These are phyloP conservation scores for Argopecten irradians DNA, from an alignment of 1,140 invertebrate species.

Conservation along the genomic window DNA sequence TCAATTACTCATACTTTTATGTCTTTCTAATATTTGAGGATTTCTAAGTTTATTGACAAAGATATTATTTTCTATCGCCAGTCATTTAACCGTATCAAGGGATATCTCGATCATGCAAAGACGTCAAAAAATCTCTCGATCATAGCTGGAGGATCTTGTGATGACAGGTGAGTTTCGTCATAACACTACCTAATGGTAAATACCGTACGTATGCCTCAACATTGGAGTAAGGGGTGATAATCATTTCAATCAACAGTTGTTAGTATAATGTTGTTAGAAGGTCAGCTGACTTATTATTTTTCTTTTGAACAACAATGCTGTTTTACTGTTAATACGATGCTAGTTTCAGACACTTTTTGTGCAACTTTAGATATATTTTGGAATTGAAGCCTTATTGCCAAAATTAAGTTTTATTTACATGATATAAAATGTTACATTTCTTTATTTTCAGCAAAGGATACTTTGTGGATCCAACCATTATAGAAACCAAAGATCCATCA, in stretches of 20 bases:
- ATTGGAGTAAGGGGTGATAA: too few species aligned
- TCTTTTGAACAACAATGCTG: too few species aligned
- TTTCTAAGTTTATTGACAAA: neutral
- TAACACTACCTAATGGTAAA: too few species aligned
- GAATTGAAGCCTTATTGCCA: neutral
- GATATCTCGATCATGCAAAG: constrained; percentile 95
- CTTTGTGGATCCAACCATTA: constrained; percentile 96
- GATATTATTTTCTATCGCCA: constrained; percentile 49
- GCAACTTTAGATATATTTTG: too few species aligned
- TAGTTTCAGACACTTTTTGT: too few species aligned
- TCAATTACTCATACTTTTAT: too few species aligned
- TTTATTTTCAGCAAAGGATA: constrained; percentile 87
- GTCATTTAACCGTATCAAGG: constrained; percentile 92
- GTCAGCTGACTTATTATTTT: too few species aligned
- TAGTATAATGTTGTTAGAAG: too few species aligned
- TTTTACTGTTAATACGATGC: too few species aligned
- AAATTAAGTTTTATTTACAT: neutral
- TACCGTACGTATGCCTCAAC: too few species aligned
- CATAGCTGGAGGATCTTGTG: constrained; percentile 91
- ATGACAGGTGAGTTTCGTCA: constrained; percentile 84
- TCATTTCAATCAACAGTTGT: too few species aligned
- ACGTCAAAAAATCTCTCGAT: constrained; percentile 86
- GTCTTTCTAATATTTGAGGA: too few species aligned
- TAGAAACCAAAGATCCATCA: constrained; percentile 89
- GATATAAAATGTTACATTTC: constrained; percentile 30